Base-by-base conservation (phyloP, 2,888 invertebrate species). In the Eurois occulta region DNA sequence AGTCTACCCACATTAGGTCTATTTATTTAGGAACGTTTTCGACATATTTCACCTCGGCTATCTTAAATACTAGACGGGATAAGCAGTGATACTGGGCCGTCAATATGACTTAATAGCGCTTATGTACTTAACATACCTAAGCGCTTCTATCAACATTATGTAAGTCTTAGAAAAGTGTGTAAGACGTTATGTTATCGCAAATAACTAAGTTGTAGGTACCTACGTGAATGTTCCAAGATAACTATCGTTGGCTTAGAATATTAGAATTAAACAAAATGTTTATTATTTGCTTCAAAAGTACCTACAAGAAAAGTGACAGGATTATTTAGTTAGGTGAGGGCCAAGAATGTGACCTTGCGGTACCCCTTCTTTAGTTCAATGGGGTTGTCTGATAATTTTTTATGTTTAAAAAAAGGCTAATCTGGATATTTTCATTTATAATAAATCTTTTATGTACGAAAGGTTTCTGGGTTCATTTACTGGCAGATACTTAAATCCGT, bases 21-120 rank as follows among this genome's bases (percentile, higher is more conserved):
- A 48, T 80, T n/a, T 72, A 35, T 48, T 48, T 21, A n/a, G 21
- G 55, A 32, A 24, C 16, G 11, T 52, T 46, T 38, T 24, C 28
- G 38, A 35, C 16, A 55, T 65, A 43, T 38, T 67, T 46, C 21
- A 16, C 67, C 28, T 35, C 43, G 18, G 24, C 18, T 52, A 62
- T 75, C 28, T 10, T 52, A 21, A 24, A 41, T 41, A 62, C 0
- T 55, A 65, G 38, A 68, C 16, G 11, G 68, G 28, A 18, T 68
- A 82, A 64, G 46, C 41, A 55, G 35, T 16, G 41, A 82, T 76
- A 80, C 2, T 10, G 24, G 11, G 10, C 48, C 35, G 28, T 66
- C 65, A 81, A 80, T 72, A 80, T 32, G 32, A 64, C n/a, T 72
- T 48, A 81, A 41, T n/a, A n/a, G n/a, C n/a, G n/a, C n/a, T n/a